Base-by-base conservation (phyloP, 2,888 invertebrate species). In the Drosophila kambysellisi region DNA sequence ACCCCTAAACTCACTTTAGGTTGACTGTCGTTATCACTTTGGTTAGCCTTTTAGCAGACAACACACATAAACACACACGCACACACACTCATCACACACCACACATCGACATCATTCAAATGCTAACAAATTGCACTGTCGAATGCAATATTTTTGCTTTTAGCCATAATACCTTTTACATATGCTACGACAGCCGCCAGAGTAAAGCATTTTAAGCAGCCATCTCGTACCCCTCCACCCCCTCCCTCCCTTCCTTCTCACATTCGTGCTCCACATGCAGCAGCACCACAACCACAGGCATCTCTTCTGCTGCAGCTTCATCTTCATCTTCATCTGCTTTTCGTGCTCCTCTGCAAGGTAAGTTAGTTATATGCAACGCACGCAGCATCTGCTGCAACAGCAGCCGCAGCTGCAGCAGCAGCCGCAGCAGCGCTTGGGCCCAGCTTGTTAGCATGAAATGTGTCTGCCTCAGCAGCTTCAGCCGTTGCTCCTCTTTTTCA, bases 101-200 rank as follows among this genome's bases (percentile, higher is more conserved):
- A 43, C 53, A 65, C 37, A 59, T 29, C 79, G 69, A 84, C 85
- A 85, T 89, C 88, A 89, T 85, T 89, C 89, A 85, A 85, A 85
- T 79, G 81, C 88, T 89, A 89, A 89, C 88, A 91, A 89, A 89
- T 89, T 90, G 91, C 91, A 89, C 88, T 89, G 89, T 89, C 91
- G 88, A 91, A 83, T 88, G 89, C 88, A 89, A 89, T 89, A 89
- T 89, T 89, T 91, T 88, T 85, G 82, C 88, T 88, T 89, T 90
- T 87, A 86, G 89, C 87, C 78, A 82, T 87, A 87, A 90, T 87
- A 88, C 90, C 89, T 88, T 85, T 90, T 88, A 88, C 87, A 90
- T 90, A 88, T 88, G 90, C 87, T 73, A 75, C 80, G 84, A 86
- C 87, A 79, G 83, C 71, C 64, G 67, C 69, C 63, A 56, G 54